phyloP scores from a whole-genome alignment of 2,113 vertebrate genomes.

The Monarcha castaneiventris region DNA sequence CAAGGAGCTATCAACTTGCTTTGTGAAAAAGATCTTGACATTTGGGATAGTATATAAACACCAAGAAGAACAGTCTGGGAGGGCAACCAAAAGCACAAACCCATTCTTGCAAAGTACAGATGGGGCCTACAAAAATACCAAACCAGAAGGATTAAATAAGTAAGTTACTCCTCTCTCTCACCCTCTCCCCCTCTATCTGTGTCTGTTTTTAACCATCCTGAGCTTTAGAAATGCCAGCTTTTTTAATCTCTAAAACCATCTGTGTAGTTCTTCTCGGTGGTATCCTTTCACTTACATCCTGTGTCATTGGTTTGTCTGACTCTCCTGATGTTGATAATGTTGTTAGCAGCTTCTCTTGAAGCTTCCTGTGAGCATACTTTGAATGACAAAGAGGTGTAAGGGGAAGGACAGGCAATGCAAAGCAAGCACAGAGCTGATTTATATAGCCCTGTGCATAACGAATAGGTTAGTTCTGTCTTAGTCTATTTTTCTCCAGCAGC shows the following conservation, averaged over 20 bases:
- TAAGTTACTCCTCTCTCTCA: background rate
- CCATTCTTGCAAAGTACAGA: background rate
- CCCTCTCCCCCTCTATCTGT: background rate
- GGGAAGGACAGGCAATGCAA: background rate
- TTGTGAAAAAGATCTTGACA: background rate
- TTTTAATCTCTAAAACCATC: conserved; percentile 42
- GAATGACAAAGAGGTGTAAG: conserved; percentile 2
- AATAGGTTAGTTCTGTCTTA: background rate
- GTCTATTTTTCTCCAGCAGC: background rate
- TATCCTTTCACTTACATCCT: background rate
- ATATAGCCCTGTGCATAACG: background rate
- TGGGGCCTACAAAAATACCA: conserved; percentile 16
- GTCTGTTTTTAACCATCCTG: background rate
- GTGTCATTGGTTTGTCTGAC: conserved; percentile 29
- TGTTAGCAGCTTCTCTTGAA: conserved; percentile 25
- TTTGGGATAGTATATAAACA: conserved; percentile 34
- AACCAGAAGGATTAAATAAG: background rate
- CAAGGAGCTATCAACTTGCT: background rate
- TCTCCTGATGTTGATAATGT: conserved; percentile 35
- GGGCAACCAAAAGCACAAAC: conserved; percentile 40
- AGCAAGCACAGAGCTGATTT: background rate
- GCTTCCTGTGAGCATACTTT: background rate
- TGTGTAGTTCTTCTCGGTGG: conserved; percentile 26
- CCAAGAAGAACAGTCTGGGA: conserved; percentile 10
- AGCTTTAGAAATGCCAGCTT: conserved; percentile 34